Evolutionary conservation across 2,113 vertebrate species (phyloP).

Genomic region (Scomber japonicus): DNA sequence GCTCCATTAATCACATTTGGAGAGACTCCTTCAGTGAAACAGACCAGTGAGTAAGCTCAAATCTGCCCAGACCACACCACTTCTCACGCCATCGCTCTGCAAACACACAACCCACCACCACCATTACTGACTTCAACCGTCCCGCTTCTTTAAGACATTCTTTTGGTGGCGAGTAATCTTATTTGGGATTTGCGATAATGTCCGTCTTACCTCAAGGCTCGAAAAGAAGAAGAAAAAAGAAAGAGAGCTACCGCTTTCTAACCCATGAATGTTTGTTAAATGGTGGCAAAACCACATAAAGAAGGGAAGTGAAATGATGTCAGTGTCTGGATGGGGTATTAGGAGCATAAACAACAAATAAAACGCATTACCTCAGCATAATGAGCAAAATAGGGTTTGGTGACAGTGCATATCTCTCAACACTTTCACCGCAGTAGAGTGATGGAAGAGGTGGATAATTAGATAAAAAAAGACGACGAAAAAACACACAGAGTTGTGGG

Average conservation of each 20-base stretch:
- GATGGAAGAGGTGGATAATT: slow-evolving; percentile 48
- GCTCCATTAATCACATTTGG: slow-evolving; percentile 69
- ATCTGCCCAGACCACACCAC: slow-evolving; percentile 39
- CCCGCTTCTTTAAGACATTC: slow-evolving; percentile 56
- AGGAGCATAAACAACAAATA: slow-evolving; percentile 74
- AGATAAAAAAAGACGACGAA: slow-evolving; percentile 8
- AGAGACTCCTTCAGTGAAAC: slow-evolving; percentile 12
- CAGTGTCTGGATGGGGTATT: slow-evolving; percentile 71
- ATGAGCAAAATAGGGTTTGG: slow-evolving; percentile 56
- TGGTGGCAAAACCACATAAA: slow-evolving; percentile 68
- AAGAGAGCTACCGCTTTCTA: slow-evolving; percentile 29
- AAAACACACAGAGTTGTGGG: slow-evolving; percentile 6
- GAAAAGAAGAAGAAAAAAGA: slow-evolving; percentile 29
- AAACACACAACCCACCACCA: slow-evolving; percentile 45
- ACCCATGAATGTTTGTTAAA: slow-evolving; percentile 59
- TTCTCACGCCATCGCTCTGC: slow-evolving; percentile 48
- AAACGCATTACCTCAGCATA: slow-evolving; percentile 75
- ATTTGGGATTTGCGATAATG: slow-evolving; percentile 66
- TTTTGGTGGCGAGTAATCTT: slow-evolving; percentile 63
- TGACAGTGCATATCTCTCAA: slow-evolving; percentile 63
- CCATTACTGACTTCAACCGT: slow-evolving; percentile 30
- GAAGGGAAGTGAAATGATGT: slow-evolving; percentile 68
- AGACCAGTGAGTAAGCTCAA: slow-evolving; percentile 38
- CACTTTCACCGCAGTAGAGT: slow-evolving; percentile 56
- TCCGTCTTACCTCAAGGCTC: slow-evolving; percentile 59